Percentiles rank a stretch among this genome's conserved stretches.
Evolutionary conservation across 2,113 vertebrate species (phyloP).

Genomic region (Galeopterus variegatus): DNA sequence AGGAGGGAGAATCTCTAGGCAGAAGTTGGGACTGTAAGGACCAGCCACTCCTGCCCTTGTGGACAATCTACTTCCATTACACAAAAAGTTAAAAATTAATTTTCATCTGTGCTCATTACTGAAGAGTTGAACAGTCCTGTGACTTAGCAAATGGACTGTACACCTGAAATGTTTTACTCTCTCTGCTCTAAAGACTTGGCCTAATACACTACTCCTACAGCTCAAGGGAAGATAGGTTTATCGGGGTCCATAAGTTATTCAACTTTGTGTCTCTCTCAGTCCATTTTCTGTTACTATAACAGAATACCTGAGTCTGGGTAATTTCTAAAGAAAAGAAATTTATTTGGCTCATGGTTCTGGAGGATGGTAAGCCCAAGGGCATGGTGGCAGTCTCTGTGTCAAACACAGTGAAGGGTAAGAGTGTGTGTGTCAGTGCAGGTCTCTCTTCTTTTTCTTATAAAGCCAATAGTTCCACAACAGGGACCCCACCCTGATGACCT

Average conservation of each 20-base stretch:
- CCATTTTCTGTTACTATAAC: too few species aligned
- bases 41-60: background rate
- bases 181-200: background rate
- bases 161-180: background rate
- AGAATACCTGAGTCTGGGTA: too few species aligned
- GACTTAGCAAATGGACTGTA: background rate
- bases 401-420: too few species aligned
- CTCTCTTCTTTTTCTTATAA: too few species aligned
- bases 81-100: conserved; percentile 39
- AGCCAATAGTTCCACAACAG: too few species aligned
- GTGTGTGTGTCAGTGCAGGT: too few species aligned
- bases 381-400: too few species aligned
- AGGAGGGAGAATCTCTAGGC: background rate
- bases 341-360: too few species aligned
- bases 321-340: too few species aligned
- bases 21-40: background rate
- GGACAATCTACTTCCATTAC: background rate
- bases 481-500: too few species aligned
- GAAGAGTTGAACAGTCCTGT: background rate
- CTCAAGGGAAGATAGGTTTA: background rate
- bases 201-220: background rate
- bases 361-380: too few species aligned
- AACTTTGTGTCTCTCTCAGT: background rate
- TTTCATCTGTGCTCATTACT: background rate
- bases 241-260: background rate